These are phyloP conservation scores for Diachasmimorpha longicaudata DNA, from an alignment of 1,140 invertebrate genomes.

Conservation along the genomic window DNA sequence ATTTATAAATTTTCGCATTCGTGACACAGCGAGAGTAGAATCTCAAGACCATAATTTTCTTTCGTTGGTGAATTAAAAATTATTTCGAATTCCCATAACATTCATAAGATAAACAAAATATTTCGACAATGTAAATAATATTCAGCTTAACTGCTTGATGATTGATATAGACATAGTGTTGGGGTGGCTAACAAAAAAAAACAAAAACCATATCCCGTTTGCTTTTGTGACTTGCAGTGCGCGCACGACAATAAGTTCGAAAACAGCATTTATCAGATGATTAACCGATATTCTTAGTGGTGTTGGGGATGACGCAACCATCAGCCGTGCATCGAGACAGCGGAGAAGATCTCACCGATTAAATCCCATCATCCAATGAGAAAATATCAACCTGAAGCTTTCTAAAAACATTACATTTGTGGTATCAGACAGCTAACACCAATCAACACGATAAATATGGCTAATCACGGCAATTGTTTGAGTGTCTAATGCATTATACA, in stretches of 20 bases:
- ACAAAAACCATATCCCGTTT: slow-evolving; percentile 36
- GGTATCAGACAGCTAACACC: background rate
- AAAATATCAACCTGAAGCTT: slow-evolving; percentile 11
- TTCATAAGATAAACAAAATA: background rate
- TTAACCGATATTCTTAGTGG: slow-evolving; percentile 64
- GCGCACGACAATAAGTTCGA: slow-evolving; percentile 62
- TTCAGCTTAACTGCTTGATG: background rate
- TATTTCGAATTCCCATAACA: too few species aligned
- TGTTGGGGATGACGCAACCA: slow-evolving; percentile 52
- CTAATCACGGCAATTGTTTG: background rate
- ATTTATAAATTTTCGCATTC: too few species aligned
- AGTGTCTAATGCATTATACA: background rate
- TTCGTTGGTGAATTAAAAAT: too few species aligned
- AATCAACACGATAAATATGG: background rate
- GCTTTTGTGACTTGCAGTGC: slow-evolving; percentile 61
- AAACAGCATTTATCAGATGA: slow-evolving; percentile 66
- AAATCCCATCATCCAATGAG: slow-evolving; percentile 57
- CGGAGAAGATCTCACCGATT: slow-evolving; percentile 57
- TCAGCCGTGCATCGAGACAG: slow-evolving; percentile 50
- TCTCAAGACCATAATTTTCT: too few species aligned
- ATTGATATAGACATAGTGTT: slow-evolving; percentile 21
- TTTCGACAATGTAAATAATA: background rate
- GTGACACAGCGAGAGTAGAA: too few species aligned
- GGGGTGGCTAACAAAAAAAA: slow-evolving; percentile 46
- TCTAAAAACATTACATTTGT: background rate